These are phyloP conservation scores for Micronisus gabar DNA, from an alignment of 2,113 vertebrate species.

Conservation along the genomic window DNA sequence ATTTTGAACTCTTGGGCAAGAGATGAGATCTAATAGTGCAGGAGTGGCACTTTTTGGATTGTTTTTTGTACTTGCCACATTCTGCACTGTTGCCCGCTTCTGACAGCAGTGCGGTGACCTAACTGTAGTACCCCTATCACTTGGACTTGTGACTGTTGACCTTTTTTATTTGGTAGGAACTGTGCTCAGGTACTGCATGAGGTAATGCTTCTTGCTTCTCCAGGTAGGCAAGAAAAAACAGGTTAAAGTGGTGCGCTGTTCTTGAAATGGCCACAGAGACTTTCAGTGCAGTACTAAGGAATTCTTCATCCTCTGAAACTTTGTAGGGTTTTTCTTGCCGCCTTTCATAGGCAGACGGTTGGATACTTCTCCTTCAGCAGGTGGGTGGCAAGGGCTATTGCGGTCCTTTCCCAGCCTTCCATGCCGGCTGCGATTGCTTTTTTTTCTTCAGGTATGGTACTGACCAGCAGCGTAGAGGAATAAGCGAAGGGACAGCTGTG, in stretches of 20 bases:
- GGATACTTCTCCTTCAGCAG: not conserved
- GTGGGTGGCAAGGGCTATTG: not conserved
- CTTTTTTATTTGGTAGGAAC: not conserved
- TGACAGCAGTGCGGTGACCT: accelerated
- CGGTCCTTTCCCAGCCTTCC: not conserved
- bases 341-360: not conserved
- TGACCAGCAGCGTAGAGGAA: not conserved
- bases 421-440: accelerated
- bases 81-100: accelerated
- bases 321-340: not conserved
- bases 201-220: not conserved
- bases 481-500: accelerated
- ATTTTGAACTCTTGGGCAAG: not conserved
- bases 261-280: not conserved
- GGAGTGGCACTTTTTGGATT: not conserved
- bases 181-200: not conserved
- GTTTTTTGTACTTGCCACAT: not conserved
- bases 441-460: not conserved
- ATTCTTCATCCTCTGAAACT: not conserved
- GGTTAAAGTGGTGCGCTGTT: not conserved
- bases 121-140: not conserved
- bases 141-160: not conserved
- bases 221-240: not conserved
- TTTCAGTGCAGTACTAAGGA: not conserved
- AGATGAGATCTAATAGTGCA: not conserved